Base-by-base conservation (phyloP, 2,113 vertebrate species). In the Hyaena hyaena region DNA sequence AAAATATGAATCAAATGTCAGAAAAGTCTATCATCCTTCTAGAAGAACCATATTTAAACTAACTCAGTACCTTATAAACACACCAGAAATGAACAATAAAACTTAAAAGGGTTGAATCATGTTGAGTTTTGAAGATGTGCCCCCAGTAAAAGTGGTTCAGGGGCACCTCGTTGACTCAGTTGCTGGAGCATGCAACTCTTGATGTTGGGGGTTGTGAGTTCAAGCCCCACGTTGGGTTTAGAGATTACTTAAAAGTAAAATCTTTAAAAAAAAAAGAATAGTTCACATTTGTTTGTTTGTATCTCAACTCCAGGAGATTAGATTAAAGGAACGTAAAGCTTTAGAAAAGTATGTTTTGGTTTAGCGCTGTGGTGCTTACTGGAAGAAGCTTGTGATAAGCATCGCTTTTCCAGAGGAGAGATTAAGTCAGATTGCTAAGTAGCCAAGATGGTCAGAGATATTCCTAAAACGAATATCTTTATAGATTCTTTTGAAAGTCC, bases 11-110 rank as follows among this genome's bases (percentile, higher is more conserved):
- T 81, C 33, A 83, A 50, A 80, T 66, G 87, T 66, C 71, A 95
- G 17, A 85, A 76, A 63, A 92, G 48, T 74, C 65, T 45, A 10
- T 92, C 39, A 65, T 89, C 31, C 66, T 86, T 80, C 55, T 12
- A 24, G 35, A 86, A 53, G 71, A 86, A 65, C n/a, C 7, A 33
- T 76, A 31, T 96, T 96, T 94, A 94, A 94, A 90, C 6, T 74
- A 86, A 65, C 55, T 88, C 45, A 80, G 3, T 58, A 71, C 23
- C 53, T 79, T 84, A 53, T 53, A 82, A 90, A 74, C 19, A 77
- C 17, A 53, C 10, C 55, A 50, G 33, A 71, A 86, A 86, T 50
- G 76, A 81, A 63, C 10, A 83, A 58, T 31, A 89, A 74, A 89
- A 86, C 24, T 58, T 81, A n/a, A 35, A 73, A 84, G 50, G 17